These are phyloP conservation scores for Chiloscyllium plagiosum DNA, from an alignment of 2,113 vertebrate species.

Conservation along the genomic window DNA sequence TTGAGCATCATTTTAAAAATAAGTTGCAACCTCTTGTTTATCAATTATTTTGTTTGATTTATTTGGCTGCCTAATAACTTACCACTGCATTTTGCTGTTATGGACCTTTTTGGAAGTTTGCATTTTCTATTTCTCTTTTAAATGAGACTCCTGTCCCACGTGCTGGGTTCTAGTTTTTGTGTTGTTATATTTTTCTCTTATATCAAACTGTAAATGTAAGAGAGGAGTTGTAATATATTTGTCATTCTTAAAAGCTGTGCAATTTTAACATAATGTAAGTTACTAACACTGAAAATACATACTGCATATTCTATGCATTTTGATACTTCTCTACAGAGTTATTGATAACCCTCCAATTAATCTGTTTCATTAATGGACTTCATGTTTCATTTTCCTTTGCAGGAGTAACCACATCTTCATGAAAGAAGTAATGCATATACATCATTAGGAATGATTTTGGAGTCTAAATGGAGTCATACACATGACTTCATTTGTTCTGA, in stretches of 20 bases:
- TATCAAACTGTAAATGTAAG: slow-evolving; percentile 6
- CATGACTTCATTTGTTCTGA: slow-evolving; percentile 54
- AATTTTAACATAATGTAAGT: neutral
- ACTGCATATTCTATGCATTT: neutral
- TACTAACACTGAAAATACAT: neutral
- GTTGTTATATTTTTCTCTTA: neutral
- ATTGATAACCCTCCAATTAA: neutral
- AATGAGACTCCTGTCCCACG: neutral
- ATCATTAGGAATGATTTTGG: slow-evolving; percentile 57
- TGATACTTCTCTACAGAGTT: neutral
- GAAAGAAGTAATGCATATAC: slow-evolving; percentile 56
- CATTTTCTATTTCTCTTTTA: slow-evolving; percentile 28
- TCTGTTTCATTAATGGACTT: neutral
- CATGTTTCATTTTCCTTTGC: slow-evolving; percentile 47
- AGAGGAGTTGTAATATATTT: neutral
- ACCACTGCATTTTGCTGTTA: slow-evolving; percentile 23
- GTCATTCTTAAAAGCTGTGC: neutral
- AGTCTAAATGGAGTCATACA: slow-evolving; percentile 59
- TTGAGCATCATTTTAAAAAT: slow-evolving; percentile 14
- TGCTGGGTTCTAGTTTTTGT: neutral
- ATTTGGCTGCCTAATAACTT: slow-evolving; percentile 25
- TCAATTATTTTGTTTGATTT: slow-evolving; percentile 1
- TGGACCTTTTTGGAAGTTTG: neutral
- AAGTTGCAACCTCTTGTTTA: slow-evolving; percentile 5
- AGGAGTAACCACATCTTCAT: slow-evolving; percentile 69